Base-by-base conservation (phyloP, 2,113 vertebrate species). In the Xiphophorus hellerii region DNA sequence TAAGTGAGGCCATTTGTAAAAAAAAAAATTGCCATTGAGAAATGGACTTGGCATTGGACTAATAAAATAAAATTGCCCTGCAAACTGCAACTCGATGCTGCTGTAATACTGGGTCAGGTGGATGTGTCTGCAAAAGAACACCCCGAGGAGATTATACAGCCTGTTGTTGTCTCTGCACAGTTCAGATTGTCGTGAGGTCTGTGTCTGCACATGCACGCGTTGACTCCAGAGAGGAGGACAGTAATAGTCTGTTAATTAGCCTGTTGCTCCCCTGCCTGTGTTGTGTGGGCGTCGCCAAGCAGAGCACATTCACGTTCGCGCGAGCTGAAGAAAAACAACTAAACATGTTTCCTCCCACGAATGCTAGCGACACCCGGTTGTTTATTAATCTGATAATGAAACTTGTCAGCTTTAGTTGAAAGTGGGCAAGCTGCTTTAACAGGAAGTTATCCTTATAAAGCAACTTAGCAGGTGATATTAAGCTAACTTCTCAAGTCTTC, bases 211-310 rank as follows among this genome's bases (percentile, higher is more conserved):
- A 60, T 60, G 54, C 42, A 67, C 31, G 51, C 63, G 27, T 37
- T 27, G 67, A 62, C 79, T 77, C 82, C 70, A 70, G 77, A 78
- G 83, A 88, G 72, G 74, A 76, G 80, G 10, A 80, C 78, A 76
- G 89, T 84, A 84, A 88, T 88, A 83, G 83, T 79, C 80, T 82
- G 83, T 87, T 92, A 89, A 88, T 90, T 86, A 85, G 81, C 84
- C 73, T 84, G 87, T 87, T 85, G 88, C 85, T 87, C 84, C 84
- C 77, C 83, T 79, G 84, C 76, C 58, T 71, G 76, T 58, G 74
- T 11, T 82, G 87, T 82, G 87, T 76, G 73, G 83, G 89, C 42
- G 85, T 84, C 17, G 33, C 63, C 63, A 48, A 71, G 77, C 81
- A 70, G 27, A 76, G 54, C 30, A 68, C 66, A 42, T 28, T 66